A percentile compares a stretch with the other conserved stretches of the same genome.
Evolutionary conservation across 2,888 invertebrate genomes (phyloP).

Genomic region (Synergus laeviventris): DNA sequence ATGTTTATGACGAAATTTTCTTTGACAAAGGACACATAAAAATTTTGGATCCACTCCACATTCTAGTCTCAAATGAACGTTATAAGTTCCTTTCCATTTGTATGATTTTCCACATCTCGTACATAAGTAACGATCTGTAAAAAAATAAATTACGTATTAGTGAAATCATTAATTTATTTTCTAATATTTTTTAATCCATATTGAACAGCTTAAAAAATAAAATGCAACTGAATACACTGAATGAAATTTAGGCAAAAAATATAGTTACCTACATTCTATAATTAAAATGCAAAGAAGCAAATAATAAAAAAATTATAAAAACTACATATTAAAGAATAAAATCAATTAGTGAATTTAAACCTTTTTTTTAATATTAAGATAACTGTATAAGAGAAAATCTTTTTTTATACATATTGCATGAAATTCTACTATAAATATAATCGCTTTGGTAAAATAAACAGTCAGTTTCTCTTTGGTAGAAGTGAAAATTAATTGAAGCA

Average conservation of each 20-base stretch:
- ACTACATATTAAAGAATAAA: no score
- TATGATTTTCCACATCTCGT: slow-evolving; percentile 69
- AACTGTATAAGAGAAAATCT: no score
- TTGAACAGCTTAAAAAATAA: background rate
- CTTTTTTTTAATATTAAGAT: no score
- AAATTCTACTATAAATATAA: no score
- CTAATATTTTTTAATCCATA: background rate
- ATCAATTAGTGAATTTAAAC: no score
- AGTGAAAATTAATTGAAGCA: background rate
- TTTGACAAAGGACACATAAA: slow-evolving; percentile 66
- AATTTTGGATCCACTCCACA: slow-evolving; percentile 72
- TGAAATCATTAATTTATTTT: background rate
- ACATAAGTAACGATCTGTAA: slow-evolving; percentile 62
- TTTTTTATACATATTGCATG: no score
- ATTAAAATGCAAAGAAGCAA: background rate
- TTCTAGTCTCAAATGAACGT: slow-evolving; percentile 66
- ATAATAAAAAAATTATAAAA: background rate
- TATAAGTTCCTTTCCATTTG: slow-evolving; percentile 69
- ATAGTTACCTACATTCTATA: background rate
- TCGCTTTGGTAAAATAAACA: background rate
- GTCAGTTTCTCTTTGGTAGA: background rate
- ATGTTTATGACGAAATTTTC: slow-evolving; percentile 70
- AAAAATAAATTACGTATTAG: slow-evolving; percentile 1
- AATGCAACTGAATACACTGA: background rate
- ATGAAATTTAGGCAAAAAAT: no score